Base-by-base conservation (phyloP, 2,797 vertebrate species). In the Notolepis coatsorum region DNA sequence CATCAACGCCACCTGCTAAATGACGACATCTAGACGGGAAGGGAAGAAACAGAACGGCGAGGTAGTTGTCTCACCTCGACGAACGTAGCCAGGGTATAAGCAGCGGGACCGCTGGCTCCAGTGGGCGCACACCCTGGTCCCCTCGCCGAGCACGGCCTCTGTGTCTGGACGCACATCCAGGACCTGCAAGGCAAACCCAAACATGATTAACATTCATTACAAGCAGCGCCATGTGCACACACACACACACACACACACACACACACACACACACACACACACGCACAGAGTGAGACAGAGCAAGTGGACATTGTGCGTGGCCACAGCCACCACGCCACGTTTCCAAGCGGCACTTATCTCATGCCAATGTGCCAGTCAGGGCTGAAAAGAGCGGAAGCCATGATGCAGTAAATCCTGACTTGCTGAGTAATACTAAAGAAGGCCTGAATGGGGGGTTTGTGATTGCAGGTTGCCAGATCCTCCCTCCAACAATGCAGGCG, bases 91-190 rank as follows among this genome's bases (percentile, higher is more conserved):
- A 0, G 97, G 97, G 54, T 99, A 99, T 7, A 98, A 91, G 80
- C 97, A 98, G 10, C 96, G 95, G 0, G 97, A 98, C 30, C 97
- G 96, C 70, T 97, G 96, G 68, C 96, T 99, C 97, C 97, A 98
- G 77, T 97, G 97, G 61, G 97, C 96, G 0, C 97, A 99, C 68
- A 99, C 97, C 45, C 97, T 89, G 0, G 95, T 98, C 56, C 95
- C 96, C 0, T 96, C 95, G 0, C 87, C 90, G 5, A 98, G 93
- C 85, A 91, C 70, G 9, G 87, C 82, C 51, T 96, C 94, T 0
- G 93, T 94, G 74, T 95, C 94, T 0, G 96, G 96, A 71, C 90
- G 90, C 18, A 97, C 81, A 27, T 98, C 95, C 1, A 98, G 92
- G 50, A 98, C 96, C 97, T 99, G 89, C 54, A 1, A 77, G 62